Evolutionary conservation across 1,140 invertebrate genomes (phyloP).

Genomic region (Leguminivora glycinivorella): DNA sequence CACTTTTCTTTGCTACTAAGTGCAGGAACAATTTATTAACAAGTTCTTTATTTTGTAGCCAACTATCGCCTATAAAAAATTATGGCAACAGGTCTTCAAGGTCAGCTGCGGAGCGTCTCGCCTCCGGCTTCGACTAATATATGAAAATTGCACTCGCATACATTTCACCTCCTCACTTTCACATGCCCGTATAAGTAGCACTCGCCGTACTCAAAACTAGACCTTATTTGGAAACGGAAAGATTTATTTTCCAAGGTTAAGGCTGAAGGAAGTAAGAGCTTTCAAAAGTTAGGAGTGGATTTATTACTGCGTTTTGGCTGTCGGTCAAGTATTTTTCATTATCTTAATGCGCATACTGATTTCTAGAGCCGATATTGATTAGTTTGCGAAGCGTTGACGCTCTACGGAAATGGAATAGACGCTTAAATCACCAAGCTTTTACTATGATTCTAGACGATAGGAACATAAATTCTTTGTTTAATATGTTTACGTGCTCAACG

Average conservation of each 20-base stretch:
- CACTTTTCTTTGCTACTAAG: too few relatives aligned
- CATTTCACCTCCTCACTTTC: constrained; percentile 3
- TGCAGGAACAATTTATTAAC: background rate
- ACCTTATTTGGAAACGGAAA: background rate
- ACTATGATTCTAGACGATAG: background rate
- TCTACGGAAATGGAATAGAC: constrained; percentile 7
- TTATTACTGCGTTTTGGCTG: constrained; percentile 55
- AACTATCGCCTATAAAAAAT: background rate
- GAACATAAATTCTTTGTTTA: background rate
- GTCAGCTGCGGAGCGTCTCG: constrained; percentile 34
- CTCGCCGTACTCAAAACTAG: background rate
- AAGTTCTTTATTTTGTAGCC: background rate
- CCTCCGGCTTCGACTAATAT: constrained; percentile 52
- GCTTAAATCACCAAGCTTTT: constrained; percentile 1
- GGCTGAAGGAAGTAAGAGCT: background rate
- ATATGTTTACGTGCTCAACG: background rate
- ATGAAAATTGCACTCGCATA: constrained; percentile 56
- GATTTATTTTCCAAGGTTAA: background rate
- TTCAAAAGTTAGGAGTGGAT: constrained; percentile 33
- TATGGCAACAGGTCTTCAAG: constrained; percentile 37
- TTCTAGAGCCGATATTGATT: constrained; percentile 40
- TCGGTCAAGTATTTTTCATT: constrained; percentile 57
- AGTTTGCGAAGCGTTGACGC: constrained; percentile 25
- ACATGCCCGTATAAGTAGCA: background rate
- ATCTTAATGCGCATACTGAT: constrained; percentile 43